These are phyloP conservation scores for Ceratitis capitata DNA, from an alignment of 1,140 invertebrate species.

Conservation along the genomic window DNA sequence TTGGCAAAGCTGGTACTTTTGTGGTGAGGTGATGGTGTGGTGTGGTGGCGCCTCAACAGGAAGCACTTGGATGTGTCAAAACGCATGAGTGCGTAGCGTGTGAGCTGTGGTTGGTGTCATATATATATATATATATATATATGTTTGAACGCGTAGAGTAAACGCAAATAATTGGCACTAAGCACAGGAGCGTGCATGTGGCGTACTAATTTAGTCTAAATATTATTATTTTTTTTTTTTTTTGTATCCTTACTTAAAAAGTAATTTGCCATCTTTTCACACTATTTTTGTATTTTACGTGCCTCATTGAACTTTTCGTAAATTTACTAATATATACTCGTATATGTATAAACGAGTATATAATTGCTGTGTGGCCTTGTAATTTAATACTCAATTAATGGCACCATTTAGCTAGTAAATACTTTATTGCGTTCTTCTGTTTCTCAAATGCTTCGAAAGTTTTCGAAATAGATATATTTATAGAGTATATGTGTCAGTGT, in stretches of 20 bases:
- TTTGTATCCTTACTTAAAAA: no score
- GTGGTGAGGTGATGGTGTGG: no score
- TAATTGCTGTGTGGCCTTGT: neutral
- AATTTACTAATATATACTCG: no score
- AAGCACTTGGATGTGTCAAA: neutral
- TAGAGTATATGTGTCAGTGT: neutral
- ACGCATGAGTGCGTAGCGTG: neutral
- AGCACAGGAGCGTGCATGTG: neutral
- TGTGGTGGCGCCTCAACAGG: neutral
- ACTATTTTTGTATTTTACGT: neutral
- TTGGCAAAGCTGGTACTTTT: neutral
- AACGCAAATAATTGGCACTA: neutral
- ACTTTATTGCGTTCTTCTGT: neutral
- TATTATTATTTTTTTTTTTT: no score
- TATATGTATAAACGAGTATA: no score
- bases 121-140: no score
- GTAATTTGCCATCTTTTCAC: neutral
- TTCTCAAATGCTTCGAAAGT: no score
- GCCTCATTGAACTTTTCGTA: neutral
- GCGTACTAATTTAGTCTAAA: no score
- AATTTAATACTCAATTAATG: neutral
- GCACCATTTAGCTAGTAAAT: neutral
- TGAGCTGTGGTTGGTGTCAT: neutral
- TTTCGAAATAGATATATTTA: no score
- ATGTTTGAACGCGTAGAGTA: neutral